Conservation (phyloP, 2,113 vertebrate species). For the Hippocampus barbouri region DNA sequence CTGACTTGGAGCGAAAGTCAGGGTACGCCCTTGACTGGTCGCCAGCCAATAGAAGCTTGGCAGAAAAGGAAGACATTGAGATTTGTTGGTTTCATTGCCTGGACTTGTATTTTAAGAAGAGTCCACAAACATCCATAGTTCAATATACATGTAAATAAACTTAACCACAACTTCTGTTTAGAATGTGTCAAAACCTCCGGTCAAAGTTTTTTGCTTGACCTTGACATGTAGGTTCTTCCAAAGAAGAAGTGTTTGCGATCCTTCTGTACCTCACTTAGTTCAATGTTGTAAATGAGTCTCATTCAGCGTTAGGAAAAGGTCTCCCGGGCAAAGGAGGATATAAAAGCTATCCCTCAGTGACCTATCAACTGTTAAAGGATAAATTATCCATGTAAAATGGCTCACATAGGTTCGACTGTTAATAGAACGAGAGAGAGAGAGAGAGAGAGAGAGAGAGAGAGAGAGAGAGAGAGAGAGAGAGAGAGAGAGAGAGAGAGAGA, state of each 20-base stretch:
- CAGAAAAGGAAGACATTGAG: no score
- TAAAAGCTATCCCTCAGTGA: conserved; percentile 41
- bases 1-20: no score
- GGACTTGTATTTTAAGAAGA: no score
- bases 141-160: no score
- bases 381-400: conserved; percentile 55
- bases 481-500: no score
- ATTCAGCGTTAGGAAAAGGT: conserved; percentile 23
- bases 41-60: no score
- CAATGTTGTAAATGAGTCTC: conserved; percentile 29
- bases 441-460: no score
- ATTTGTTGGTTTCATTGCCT: no score
- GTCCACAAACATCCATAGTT: no score
- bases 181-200: neutral
- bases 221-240: neutral
- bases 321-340: conserved; percentile 38
- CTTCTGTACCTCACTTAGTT: conserved; percentile 1
- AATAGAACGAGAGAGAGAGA: conserved; percentile 8
- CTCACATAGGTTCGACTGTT: conserved; percentile 18
- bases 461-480: no score
- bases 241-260: neutral
- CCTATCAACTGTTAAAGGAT: conserved; percentile 40
- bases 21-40: no score
- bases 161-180: no score
- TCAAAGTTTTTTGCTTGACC: neutral